Conservation (phyloP, 2,888 invertebrate species). For the Plutella xylostella region DNA sequence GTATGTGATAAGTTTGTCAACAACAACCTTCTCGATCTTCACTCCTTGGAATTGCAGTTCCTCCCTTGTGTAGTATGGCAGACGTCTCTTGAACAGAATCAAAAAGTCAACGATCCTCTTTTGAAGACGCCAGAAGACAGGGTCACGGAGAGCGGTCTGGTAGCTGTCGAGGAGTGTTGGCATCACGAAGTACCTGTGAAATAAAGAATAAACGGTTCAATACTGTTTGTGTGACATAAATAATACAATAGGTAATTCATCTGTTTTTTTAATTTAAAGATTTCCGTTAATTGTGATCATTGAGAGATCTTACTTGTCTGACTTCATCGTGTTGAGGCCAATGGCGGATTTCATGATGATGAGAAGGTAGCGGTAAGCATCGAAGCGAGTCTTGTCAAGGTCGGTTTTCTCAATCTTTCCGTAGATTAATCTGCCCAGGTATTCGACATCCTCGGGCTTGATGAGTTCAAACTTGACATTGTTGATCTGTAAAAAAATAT, state of each 20-base stretch:
- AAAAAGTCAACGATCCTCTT: conserved; percentile 70
- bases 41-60: conserved; percentile 74
- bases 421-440: conserved; percentile 64
- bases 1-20: conserved; percentile 76
- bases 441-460: conserved; percentile 61
- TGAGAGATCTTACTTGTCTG: conserved; percentile 41
- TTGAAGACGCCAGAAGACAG: conserved; percentile 77
- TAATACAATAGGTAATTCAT: too few relatives aligned
- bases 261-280: too few relatives aligned
- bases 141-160: conserved; percentile 78
- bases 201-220: conserved; percentile 12
- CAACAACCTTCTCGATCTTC: conserved; percentile 71
- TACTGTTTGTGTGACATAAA: too few relatives aligned
- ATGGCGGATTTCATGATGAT: conserved; percentile 63
- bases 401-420: conserved; percentile 53
- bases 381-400: conserved; percentile 33
- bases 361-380: conserved; percentile 70
- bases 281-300: not conserved
- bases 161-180: conserved; percentile 73
- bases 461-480: conserved; percentile 43
- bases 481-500: conserved; percentile 34
- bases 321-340: conserved; percentile 41
- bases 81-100: conserved; percentile 69
- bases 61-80: conserved; percentile 72
- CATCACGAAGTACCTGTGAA: conserved; percentile 55